These are phyloP conservation scores for Aphodius granarius DNA, from an alignment of 2,888 invertebrate species.

Conservation along the genomic window DNA sequence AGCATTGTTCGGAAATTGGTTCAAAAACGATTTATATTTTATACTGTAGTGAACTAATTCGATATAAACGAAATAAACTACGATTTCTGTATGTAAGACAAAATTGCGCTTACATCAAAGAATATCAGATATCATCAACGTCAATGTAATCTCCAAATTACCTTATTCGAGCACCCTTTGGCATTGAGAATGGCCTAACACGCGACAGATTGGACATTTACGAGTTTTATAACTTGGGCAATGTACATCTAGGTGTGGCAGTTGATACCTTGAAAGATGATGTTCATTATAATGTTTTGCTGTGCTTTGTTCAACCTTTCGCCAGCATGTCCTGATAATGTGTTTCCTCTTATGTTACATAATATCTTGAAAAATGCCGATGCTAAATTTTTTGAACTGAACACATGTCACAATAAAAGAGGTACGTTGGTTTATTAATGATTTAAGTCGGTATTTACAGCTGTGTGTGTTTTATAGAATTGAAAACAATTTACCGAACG, in stretches of 20 bases:
- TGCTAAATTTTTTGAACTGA: neutral
- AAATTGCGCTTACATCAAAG: neutral
- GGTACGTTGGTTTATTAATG: neutral
- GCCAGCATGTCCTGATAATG: neutral
- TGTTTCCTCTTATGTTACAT: neutral
- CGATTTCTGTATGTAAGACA: neutral
- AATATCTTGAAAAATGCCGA: neutral
- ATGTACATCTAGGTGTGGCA: neutral
- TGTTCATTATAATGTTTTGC: neutral
- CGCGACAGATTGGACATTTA: neutral
- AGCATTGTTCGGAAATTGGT: too few species aligned
- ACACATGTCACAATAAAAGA: neutral
- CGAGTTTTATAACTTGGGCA: too few species aligned
- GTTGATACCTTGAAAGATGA: neutral
- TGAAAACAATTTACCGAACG: neutral
- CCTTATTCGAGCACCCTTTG: neutral
- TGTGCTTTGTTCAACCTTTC: neutral
- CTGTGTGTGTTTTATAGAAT: neutral
- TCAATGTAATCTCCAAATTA: neutral
- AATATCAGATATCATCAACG: neutral
- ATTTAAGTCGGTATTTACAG: neutral
- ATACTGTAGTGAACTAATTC: too few species aligned
- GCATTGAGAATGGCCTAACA: neutral
- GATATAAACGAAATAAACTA: too few species aligned
- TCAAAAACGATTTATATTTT: too few species aligned